phyloP scores from a whole-genome alignment of 2,888 invertebrate species.

The Harpalus rubripes region DNA sequence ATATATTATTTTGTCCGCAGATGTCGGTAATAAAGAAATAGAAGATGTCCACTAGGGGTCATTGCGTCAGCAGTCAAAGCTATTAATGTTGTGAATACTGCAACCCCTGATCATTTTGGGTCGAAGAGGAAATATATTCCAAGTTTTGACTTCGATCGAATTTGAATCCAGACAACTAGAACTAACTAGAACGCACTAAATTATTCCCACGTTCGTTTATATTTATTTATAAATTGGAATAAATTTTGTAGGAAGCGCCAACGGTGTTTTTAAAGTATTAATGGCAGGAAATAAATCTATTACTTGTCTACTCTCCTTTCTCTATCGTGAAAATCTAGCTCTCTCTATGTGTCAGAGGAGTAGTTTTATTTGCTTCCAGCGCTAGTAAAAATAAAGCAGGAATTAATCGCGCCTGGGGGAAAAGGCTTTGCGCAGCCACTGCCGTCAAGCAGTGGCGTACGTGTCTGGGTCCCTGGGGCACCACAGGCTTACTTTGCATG shows the following conservation, averaged over 20 bases:
- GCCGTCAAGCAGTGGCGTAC: conserved; percentile 9
- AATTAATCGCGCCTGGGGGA: conserved; percentile 16
- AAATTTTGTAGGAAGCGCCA: not conserved
- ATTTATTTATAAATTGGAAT: conserved; percentile 15
- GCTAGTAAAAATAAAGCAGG: conserved; percentile 14
- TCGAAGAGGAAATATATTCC: too few relatives aligned
- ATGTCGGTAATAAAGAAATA: too few relatives aligned
- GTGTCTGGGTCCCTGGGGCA: not conserved
- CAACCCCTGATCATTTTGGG: too few relatives aligned
- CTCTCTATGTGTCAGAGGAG: not conserved
- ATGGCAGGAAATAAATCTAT: conserved; percentile 4
- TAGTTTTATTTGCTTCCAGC: not conserved
- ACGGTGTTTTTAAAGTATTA: not conserved
- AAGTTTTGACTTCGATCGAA: too few relatives aligned
- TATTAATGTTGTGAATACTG: too few relatives aligned
- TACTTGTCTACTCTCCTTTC: not conserved
- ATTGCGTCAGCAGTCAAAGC: too few relatives aligned
- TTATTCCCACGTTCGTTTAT: too few relatives aligned
- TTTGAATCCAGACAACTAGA: too few relatives aligned
- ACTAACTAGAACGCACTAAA: too few relatives aligned
- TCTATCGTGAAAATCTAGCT: not conserved
- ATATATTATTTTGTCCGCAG: too few relatives aligned
- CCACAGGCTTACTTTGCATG: conserved; percentile 15
- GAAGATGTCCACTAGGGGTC: too few relatives aligned
- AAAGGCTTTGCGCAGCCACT: not conserved